Evolutionary conservation across 1,140 invertebrate genomes (phyloP), one percentile per base, ranked within the genome.

Genomic region (Nylanderia fulva): DNA sequence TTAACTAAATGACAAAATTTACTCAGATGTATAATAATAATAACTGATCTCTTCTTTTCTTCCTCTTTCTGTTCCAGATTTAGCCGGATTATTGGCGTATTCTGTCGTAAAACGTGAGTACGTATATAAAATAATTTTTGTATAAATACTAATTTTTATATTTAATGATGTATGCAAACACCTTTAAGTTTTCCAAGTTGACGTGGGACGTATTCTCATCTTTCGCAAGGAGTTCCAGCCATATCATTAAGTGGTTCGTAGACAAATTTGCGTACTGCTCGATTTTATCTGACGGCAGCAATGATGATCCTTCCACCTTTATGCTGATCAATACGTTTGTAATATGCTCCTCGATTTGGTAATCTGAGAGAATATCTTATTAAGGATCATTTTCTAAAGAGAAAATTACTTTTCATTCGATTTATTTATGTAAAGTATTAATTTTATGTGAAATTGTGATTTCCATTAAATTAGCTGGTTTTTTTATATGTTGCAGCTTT

Each of bases 301-400:
- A 90, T 0, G 96, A 94, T 29, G 96, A 94, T 29, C 96, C 95
- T 86, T 95, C 94, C 6, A 96, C 52, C 2, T 90, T 93, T 7
- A 96, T 72, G 21, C 85, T 88, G 29, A 96, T 86, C 75, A 93
- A 91, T 24, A 93, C 91, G 52, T 88, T 88, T 5, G 54, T 85
- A 5, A 93, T 90, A 2, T 84, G 33, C 42, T 94, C 93, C 1
- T 86, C 61, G 24, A 96, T 91, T 84, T 92, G 91, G 86, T 94
- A 95, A 89, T 92, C 95, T 95, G 24, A 48, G 15, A 45, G 3
- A 68, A 76, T 42, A 36, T 64, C 7, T n/a, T n/a, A 3, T 71
- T 77, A 76, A 84, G 39, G 58, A 86, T 71, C 29, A 33, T 33
- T 58, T 39, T 29, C 2, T 7, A 33, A 27, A 24, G 27, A 27